Percentiles rank a stretch among this genome's conserved stretches.
Conservation (phyloP, 2,888 invertebrate species). For the Cataglyphis albicans region DNA sequence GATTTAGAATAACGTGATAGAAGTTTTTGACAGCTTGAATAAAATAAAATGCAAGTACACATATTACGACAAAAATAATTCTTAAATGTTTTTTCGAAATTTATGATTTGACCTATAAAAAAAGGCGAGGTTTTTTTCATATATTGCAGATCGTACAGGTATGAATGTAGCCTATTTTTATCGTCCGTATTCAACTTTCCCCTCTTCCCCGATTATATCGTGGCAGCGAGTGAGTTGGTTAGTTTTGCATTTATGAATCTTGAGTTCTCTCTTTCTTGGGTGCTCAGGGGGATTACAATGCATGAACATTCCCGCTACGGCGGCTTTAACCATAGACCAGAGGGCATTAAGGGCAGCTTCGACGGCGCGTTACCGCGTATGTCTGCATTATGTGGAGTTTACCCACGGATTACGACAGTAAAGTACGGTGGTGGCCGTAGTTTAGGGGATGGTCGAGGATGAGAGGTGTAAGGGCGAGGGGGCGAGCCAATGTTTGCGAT, state of each 20-base stretch:
- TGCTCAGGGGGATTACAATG: slow-evolving; percentile 37
- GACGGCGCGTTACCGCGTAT: slow-evolving; percentile 78
- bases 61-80: background rate
- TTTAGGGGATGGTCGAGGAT: background rate
- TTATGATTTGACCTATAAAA: background rate
- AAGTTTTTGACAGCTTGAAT: background rate
- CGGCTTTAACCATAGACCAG: slow-evolving; percentile 44
- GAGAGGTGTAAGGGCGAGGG: slow-evolving; percentile 5
- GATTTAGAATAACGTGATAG: background rate
- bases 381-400: slow-evolving; percentile 83
- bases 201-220: background rate
- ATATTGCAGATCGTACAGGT: too few relatives aligned
- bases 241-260: slow-evolving; percentile 42
- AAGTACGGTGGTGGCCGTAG: slow-evolving; percentile 76
- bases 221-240: background rate
- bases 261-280: slow-evolving; percentile 30
- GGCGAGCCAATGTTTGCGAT: slow-evolving; percentile 77
- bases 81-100: background rate
- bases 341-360: slow-evolving; percentile 68
- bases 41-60: background rate
- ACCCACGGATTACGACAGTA: slow-evolving; percentile 82
- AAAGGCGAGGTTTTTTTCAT: background rate
- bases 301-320: slow-evolving; percentile 34
- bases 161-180: background rate
- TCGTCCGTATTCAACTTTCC: background rate